Evolutionary conservation across 2,888 invertebrate species (phyloP), one percentile per base, ranked within the genome.

Genomic region (Pyrgus malvae): DNA sequence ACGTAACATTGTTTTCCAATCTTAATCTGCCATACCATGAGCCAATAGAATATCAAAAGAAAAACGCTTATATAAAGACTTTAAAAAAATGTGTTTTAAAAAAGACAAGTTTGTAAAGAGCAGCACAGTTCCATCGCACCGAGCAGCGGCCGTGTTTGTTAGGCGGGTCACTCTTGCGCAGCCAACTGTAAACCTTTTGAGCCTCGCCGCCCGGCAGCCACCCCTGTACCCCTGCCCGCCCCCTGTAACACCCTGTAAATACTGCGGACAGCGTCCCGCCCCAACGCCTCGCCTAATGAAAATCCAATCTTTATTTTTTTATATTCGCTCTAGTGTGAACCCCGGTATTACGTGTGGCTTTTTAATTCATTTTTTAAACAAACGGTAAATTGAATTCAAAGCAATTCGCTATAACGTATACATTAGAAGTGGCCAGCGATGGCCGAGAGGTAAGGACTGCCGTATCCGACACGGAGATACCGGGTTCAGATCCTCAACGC

Each of bases 141-240:
- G 71, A 76, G 70, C 80, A 74, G 74, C 80, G 75, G 74, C 63
- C 72, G 73, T 84, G 89, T 88, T 89, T 88, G 87, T 82, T 80
- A 84, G n/a, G n/a, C n/a, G 87, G 89, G 88, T 84, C 85, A 88
- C 89, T 90, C 89, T 79, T 75, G 88, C 88, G 89, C 89, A 89
- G 69, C 86, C 72, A 83, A 86, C 88, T 88, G 89, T 85, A 83
- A 90, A 90, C 80, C 86, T 89, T 89, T 90, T 81, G 87, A 87
- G 84, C 76, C 79, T 85, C 80, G 72, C 78, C 80, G 80, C 76
- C 79, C 82, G 80, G 78, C 74, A 72, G 74, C 53, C 68, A 58
- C 68, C 65, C 65, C 54, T 14, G 53, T 51, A 62, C 58, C 55
- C 60, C 60, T 56, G 50, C 56, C 50, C 57, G 55, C 50, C 42